These are phyloP conservation scores for Napeogenes inachia DNA, from an alignment of 2,888 invertebrate genomes.

Conservation along the genomic window DNA sequence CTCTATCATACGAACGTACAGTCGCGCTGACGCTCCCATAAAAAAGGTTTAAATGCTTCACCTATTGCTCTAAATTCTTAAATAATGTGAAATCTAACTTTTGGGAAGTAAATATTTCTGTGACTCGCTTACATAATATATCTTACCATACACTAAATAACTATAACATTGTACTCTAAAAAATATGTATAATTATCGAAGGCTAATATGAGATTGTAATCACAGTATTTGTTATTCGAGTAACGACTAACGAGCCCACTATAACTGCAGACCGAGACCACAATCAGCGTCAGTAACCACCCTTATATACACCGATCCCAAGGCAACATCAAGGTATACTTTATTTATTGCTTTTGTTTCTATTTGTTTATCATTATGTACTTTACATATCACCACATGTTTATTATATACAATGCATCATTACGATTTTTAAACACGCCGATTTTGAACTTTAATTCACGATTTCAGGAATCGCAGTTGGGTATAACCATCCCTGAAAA, in stretches of 20 bases:
- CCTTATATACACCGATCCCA: slow-evolving; percentile 57
- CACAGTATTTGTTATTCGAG: slow-evolving; percentile 76
- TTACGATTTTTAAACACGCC: slow-evolving; percentile 36
- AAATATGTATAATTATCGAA: slow-evolving; percentile 78
- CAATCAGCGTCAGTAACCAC: slow-evolving; percentile 37
- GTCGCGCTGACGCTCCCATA: slow-evolving; percentile 27
- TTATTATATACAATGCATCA: slow-evolving; percentile 58
- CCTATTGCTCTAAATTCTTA: slow-evolving; percentile 70
- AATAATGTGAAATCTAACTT: slow-evolving; percentile 68
- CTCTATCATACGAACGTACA: slow-evolving; percentile 20
- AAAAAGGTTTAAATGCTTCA: slow-evolving; percentile 71
- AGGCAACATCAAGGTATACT: slow-evolving; percentile 77
- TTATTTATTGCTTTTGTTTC: slow-evolving; percentile 76
- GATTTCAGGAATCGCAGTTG: slow-evolving; percentile 44
- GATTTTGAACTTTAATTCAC: slow-evolving; percentile 56
- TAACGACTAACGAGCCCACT: slow-evolving; percentile 49
- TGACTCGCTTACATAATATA: slow-evolving; percentile 69
- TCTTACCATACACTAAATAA: slow-evolving; percentile 74
- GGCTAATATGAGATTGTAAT: slow-evolving; percentile 77
- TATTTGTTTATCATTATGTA: slow-evolving; percentile 66
- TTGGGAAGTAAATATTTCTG: slow-evolving; percentile 75
- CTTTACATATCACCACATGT: slow-evolving; percentile 71
- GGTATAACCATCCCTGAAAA: slow-evolving; percentile 50
- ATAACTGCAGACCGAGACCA: background rate
- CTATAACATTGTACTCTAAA: slow-evolving; percentile 78